Evolutionary conservation across 2,888 invertebrate genomes (phyloP).

Genomic region (Brachycybe producta): DNA sequence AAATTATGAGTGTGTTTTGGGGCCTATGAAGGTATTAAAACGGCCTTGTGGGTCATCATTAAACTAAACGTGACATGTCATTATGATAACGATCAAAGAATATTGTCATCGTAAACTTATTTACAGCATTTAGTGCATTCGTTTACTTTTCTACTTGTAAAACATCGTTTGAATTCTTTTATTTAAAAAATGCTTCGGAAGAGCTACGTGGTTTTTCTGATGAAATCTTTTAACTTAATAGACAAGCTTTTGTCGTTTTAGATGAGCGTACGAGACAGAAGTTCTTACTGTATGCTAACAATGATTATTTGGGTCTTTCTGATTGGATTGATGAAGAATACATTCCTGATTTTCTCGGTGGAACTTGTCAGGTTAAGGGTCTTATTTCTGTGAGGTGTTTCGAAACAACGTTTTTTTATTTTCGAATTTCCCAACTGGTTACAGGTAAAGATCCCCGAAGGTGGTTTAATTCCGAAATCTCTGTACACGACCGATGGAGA

Average conservation of each 20-base stretch:
- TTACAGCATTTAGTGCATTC: too few species aligned
- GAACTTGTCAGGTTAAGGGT: slow-evolving; percentile 62
- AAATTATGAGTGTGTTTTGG: too few species aligned
- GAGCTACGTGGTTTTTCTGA: too few species aligned
- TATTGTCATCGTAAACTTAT: too few species aligned
- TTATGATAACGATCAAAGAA: too few species aligned
- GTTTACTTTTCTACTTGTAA: too few species aligned
- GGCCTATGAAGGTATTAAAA: too few species aligned
- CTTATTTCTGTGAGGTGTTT: not conserved
- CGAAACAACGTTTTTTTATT: slow-evolving; percentile 17
- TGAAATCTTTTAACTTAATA: too few species aligned
- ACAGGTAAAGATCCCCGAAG: slow-evolving; percentile 63
- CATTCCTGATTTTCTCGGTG: slow-evolving; percentile 87
- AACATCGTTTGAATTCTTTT: too few species aligned
- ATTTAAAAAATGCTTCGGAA: too few species aligned
- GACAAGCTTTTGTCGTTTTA: slow-evolving; percentile 36
- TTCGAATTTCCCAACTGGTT: slow-evolving; percentile 15
- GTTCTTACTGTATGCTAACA: slow-evolving; percentile 79
- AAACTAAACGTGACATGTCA: too few species aligned
- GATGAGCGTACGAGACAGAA: slow-evolving; percentile 86
- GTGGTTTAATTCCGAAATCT: slow-evolving; percentile 76
- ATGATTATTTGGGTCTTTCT: slow-evolving; percentile 69
- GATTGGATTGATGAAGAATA: slow-evolving; percentile 73
- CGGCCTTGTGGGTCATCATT: too few species aligned
- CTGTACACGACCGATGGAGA: slow-evolving; percentile 54